Evolutionary conservation across 2,888 invertebrate species (phyloP).

Genomic region (Mesorhabditis spiculigera): DNA sequence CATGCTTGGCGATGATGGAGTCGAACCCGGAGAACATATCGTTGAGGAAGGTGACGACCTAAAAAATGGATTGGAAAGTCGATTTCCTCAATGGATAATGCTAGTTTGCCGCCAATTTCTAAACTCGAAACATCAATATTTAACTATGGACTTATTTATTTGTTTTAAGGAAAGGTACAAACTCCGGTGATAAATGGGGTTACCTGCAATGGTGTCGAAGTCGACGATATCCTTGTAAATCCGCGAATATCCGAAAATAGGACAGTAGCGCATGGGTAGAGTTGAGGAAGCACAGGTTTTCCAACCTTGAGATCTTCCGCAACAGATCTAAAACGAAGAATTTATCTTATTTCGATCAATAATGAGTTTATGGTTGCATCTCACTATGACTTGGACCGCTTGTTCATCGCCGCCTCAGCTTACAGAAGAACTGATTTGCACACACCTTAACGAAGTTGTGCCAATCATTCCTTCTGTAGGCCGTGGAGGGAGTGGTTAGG

Average conservation of each 20-base stretch:
- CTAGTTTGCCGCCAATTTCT: neutral
- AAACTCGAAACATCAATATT: neutral
- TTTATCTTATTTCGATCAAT: neutral
- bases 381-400: neutral
- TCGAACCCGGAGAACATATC: conserved; percentile 57
- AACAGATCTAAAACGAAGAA: conserved; percentile 41
- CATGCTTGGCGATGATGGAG: conserved; percentile 56
- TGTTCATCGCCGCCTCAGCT: conserved; percentile 14
- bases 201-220: conserved; percentile 54
- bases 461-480: conserved; percentile 30
- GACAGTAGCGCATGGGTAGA: conserved; percentile 54
- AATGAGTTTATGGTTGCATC: neutral
- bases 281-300: conserved; percentile 53
- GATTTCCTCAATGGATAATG: no score
- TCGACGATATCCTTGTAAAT: conserved; percentile 55
- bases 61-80: no score
- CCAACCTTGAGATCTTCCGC: conserved; percentile 56
- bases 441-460: conserved; percentile 17
- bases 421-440: conserved; percentile 36
- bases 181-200: no score
- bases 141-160: neutral
- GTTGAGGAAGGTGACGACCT: conserved; percentile 56
- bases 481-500: conserved; percentile 16
- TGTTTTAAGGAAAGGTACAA: no score
- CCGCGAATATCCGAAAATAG: conserved; percentile 55